phyloP scores from a whole-genome alignment of 1,140 invertebrate species.

The Drosophila nigrodunni region DNA sequence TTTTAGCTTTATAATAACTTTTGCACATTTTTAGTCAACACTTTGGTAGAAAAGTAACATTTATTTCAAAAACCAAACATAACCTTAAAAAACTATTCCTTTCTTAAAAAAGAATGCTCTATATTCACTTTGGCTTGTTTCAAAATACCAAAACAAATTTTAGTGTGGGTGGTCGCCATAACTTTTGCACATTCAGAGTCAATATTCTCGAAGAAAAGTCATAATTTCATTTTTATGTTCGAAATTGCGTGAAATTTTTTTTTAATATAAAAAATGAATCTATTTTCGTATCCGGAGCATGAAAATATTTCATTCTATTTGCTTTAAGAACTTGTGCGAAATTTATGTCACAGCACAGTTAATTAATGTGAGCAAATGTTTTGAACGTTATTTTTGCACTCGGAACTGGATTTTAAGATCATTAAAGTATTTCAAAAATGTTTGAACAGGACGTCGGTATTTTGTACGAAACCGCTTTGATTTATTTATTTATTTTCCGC shows the following conservation, averaged over 20 bases:
- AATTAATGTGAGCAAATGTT: slow-evolving; percentile 75
- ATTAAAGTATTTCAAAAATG: slow-evolving; percentile 9
- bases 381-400: slow-evolving; percentile 50
- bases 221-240: slow-evolving; percentile 76
- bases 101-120: slow-evolving; percentile 8
- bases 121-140: neutral
- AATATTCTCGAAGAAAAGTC: slow-evolving; percentile 48
- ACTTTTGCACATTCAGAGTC: slow-evolving; percentile 32
- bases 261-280: slow-evolving; percentile 61
- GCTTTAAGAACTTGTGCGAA: slow-evolving; percentile 39
- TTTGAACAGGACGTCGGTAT: slow-evolving; percentile 18
- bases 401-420: slow-evolving; percentile 28
- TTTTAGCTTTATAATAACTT: slow-evolving; percentile 44
- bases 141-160: slow-evolving; percentile 2
- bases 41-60: slow-evolving; percentile 47
- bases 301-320: slow-evolving; percentile 12
- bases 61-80: slow-evolving; percentile 7
- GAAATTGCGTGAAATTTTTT: slow-evolving; percentile 57
- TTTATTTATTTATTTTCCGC: neutral
- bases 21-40: slow-evolving; percentile 33
- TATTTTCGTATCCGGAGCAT: slow-evolving; percentile 58
- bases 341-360: slow-evolving; percentile 56
- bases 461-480: neutral
- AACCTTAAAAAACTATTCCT: slow-evolving; percentile 16
- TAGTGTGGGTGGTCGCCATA: slow-evolving; percentile 51